Conservation (phyloP, 2,113 vertebrate genomes). For the Tauraco erythrolophus region DNA sequence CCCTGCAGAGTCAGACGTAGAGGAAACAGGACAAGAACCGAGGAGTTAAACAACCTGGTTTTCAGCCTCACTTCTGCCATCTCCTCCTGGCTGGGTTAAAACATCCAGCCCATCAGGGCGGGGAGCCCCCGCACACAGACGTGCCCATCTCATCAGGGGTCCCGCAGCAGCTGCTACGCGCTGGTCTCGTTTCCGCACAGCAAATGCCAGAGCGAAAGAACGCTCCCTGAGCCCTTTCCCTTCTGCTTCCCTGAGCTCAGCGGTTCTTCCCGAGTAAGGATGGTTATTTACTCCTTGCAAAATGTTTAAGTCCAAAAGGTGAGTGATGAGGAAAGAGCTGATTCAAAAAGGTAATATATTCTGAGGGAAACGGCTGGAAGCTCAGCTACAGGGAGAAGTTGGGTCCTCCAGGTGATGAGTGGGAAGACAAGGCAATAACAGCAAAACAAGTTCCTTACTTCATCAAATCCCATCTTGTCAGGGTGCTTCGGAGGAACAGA, state of each 20-base stretch:
- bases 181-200: not conserved
- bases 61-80: not conserved
- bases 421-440: not conserved
- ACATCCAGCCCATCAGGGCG: not conserved
- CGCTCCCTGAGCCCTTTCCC: not conserved
- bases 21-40: not conserved
- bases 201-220: not conserved
- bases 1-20: not conserved
- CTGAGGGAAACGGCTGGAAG: not conserved
- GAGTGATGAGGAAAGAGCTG: not conserved
- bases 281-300: not conserved
- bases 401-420: not conserved
- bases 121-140: not conserved
- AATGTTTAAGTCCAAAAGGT: not conserved
- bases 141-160: not conserved
- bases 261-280: not conserved
- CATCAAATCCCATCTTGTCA: constrained; percentile 91
- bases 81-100: not conserved
- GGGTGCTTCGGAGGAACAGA: constrained; percentile 74
- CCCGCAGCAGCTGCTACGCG: not conserved
- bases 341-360: not conserved
- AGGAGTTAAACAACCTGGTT: not conserved
- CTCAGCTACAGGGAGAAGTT: not conserved
- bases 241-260: not conserved
- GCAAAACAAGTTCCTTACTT: constrained; percentile 77